phyloP scores from a whole-genome alignment of 2,797 vertebrate species.

The Danionella dracula region DNA sequence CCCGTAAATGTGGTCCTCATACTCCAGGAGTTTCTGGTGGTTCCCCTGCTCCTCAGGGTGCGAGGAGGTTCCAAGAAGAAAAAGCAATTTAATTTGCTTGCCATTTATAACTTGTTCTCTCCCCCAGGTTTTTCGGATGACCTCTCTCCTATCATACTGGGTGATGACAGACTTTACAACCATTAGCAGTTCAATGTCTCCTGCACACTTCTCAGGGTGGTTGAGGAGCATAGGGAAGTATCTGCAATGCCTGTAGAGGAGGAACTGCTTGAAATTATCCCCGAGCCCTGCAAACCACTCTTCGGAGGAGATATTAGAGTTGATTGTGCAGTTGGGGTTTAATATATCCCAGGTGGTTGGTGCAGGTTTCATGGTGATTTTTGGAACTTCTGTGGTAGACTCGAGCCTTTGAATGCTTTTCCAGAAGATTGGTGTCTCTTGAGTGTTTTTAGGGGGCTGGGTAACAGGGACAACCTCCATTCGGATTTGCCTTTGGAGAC shows the following conservation, averaged over 20 bases:
- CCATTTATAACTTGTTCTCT: slow-evolving; percentile 71
- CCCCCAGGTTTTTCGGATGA: slow-evolving; percentile 93
- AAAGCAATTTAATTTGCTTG: slow-evolving; percentile 76
- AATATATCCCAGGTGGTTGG: slow-evolving; percentile 76
- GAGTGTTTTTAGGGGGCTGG: slow-evolving; percentile 43
- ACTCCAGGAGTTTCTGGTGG: slow-evolving; percentile 93
- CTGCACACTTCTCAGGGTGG: slow-evolving; percentile 84
- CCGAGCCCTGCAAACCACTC: slow-evolving; percentile 81
- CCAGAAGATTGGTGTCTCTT: slow-evolving; percentile 71
- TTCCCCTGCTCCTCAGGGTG: slow-evolving; percentile 78
- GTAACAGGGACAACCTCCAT: slow-evolving; percentile 43
- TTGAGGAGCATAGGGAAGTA: slow-evolving; percentile 89
- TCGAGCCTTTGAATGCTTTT: slow-evolving; percentile 50
- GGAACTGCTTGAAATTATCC: slow-evolving; percentile 83
- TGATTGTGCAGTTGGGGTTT: slow-evolving; percentile 80
- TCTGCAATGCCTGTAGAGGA: slow-evolving; percentile 88
- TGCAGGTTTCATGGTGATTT: background rate
- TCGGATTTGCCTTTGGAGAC: slow-evolving; percentile 64
- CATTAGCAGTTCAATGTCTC: slow-evolving; percentile 76
- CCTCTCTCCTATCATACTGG: slow-evolving; percentile 86
- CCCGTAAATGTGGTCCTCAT: slow-evolving; percentile 82
- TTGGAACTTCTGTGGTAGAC: background rate
- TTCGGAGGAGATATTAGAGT: slow-evolving; percentile 74
- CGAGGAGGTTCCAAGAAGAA: slow-evolving; percentile 82
- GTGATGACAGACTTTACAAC: slow-evolving; percentile 90